Conservation (phyloP, 2,888 invertebrate genomes). For the Orthosia incerta region DNA sequence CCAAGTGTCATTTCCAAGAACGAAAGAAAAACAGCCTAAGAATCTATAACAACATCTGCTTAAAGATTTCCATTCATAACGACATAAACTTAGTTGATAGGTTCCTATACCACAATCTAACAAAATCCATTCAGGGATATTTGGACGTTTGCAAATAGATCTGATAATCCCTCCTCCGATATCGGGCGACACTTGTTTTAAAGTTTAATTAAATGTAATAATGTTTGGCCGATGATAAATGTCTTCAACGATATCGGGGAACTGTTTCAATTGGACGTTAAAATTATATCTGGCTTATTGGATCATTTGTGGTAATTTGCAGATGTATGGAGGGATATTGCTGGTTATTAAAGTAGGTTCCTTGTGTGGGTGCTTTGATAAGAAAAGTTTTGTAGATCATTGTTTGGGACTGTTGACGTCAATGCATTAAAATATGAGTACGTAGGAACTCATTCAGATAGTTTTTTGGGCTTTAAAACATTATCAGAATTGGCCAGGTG, state of each 20-base stretch:
- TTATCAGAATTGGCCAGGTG: too few species aligned
- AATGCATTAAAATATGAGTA: too few species aligned
- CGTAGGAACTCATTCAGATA: too few species aligned
- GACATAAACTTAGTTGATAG: slow-evolving; percentile 12
- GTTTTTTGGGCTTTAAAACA: too few species aligned
- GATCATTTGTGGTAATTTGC: slow-evolving; percentile 50
- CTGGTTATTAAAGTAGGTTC: background rate
- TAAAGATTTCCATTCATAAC: slow-evolving; percentile 12
- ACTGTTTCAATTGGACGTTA: slow-evolving; percentile 71
- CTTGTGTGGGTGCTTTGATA: background rate
- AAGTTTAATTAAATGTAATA: slow-evolving; percentile 79
- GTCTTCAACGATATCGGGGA: slow-evolving; percentile 70
- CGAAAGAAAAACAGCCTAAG: background rate
- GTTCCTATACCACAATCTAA: slow-evolving; percentile 39
- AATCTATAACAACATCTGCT: slow-evolving; percentile 9
- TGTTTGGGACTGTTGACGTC: too few species aligned
- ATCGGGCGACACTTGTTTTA: slow-evolving; percentile 74
- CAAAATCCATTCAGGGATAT: slow-evolving; percentile 59
- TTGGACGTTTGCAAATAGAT: slow-evolving; percentile 69
- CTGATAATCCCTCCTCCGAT: slow-evolving; percentile 69
- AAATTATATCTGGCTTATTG: slow-evolving; percentile 67
- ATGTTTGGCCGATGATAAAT: slow-evolving; percentile 76
- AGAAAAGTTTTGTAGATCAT: too few species aligned
- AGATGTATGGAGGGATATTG: slow-evolving; percentile 18
- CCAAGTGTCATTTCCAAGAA: background rate